Evolutionary conservation across 2,797 vertebrate species (phyloP).

Genomic region (Urocyon cinereoargenteus): DNA sequence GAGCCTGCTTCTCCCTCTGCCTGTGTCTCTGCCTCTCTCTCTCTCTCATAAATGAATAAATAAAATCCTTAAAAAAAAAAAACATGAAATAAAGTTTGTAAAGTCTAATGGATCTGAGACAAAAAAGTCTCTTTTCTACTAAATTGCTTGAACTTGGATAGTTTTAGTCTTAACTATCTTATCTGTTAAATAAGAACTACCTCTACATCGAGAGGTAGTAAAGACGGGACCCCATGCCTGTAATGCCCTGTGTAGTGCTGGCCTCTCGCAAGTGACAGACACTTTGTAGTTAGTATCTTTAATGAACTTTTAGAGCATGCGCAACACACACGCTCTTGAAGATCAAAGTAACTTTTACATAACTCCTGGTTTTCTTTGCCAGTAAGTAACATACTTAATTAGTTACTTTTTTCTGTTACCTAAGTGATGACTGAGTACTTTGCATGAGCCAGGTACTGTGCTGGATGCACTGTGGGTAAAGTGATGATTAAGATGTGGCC

Average conservation of each 20-base stretch:
- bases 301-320: not conserved
- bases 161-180: not conserved
- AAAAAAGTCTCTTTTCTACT: not conserved
- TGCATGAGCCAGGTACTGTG: not conserved
- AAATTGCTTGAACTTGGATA: conserved; percentile 3
- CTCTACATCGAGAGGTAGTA: not conserved
- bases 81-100: not conserved
- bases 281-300: not conserved
- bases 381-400: not conserved
- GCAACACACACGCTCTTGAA: not conserved
- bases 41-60: no score
- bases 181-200: not conserved
- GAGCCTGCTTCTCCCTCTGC: no score
- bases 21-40: no score
- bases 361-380: conserved; percentile 1
- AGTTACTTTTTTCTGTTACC: not conserved
- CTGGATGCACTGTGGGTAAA: not conserved
- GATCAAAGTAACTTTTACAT: not conserved
- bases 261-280: not conserved
- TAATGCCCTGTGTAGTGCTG: not conserved
- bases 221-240: not conserved
- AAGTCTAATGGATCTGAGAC: not conserved
- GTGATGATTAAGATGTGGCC: conserved; percentile 69
- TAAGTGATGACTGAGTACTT: not conserved
- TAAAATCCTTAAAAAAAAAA: no score